Conservation (phyloP, 2,888 invertebrate genomes). For the Nomada ruficornis region DNA sequence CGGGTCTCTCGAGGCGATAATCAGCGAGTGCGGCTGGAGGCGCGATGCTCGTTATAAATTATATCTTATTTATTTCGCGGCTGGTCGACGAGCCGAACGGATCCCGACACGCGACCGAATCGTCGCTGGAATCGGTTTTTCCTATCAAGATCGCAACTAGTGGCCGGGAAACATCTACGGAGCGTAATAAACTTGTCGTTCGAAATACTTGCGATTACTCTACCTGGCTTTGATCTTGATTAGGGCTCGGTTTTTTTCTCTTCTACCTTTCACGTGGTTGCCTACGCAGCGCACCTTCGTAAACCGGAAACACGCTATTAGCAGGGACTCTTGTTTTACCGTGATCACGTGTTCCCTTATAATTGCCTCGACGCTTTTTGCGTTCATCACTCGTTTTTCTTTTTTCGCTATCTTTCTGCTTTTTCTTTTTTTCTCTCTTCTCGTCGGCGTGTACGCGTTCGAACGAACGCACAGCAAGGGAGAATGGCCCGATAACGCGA, state of each 20-base stretch:
- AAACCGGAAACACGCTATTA: constrained; percentile 67
- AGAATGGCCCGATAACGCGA: constrained; percentile 29
- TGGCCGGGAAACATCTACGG: no score
- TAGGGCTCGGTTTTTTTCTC: constrained; percentile 8
- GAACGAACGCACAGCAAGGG: constrained; percentile 7
- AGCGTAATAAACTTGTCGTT: no score
- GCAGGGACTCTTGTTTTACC: constrained; percentile 58
- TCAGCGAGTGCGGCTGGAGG: constrained; percentile 42
- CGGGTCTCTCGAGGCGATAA: constrained; percentile 49
- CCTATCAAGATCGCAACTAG: not conserved
- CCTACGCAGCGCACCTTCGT: constrained; percentile 38
- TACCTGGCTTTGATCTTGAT: constrained; percentile 32
- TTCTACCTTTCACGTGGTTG: constrained; percentile 43
- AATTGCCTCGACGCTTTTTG: constrained; percentile 54
- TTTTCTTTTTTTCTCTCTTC: constrained; percentile 3
- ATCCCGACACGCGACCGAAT: not conserved
- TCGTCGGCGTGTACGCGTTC: not conserved
- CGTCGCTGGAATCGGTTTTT: not conserved
- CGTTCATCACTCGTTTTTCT: constrained; percentile 28
- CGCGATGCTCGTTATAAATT: constrained; percentile 49
- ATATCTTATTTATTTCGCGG: constrained; percentile 48
- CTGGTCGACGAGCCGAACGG: constrained; percentile 27
- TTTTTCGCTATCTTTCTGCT: not conserved
- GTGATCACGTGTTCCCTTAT: constrained; percentile 56
- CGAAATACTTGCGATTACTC: no score